phyloP scores from a whole-genome alignment of 2,113 vertebrate species.

The Coptodon rendalli region DNA sequence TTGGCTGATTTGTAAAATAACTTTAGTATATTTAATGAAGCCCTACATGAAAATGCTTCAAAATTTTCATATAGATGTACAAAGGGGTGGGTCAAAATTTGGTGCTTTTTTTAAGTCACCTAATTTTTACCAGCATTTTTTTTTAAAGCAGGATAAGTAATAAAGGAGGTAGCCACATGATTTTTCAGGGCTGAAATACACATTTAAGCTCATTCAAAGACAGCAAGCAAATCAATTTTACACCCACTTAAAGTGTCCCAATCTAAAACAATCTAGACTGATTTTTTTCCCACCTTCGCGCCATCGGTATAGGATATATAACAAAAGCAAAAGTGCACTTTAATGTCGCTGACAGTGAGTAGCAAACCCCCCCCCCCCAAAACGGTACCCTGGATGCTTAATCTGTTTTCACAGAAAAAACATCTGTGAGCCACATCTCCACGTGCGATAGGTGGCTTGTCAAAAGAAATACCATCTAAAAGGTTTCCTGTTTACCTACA shows the following conservation, averaged over 20 bases:
- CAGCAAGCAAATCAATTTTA: background rate
- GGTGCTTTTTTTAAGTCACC: background rate
- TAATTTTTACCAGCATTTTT: background rate
- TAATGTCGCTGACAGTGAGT: background rate
- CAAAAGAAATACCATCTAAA: background rate
- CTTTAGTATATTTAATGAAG: background rate
- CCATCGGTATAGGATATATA: background rate
- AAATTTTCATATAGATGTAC: background rate
- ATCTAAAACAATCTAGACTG: background rate
- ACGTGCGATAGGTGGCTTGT: background rate
- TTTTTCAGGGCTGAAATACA: background rate
- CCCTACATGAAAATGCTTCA: background rate
- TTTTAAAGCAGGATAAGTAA: background rate
- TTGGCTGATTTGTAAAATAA: background rate
- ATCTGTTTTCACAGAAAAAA: background rate
- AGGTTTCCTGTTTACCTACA: background rate
- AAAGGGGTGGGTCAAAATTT: background rate
- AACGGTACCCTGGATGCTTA: background rate
- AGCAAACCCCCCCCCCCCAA: no score
- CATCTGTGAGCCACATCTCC: background rate
- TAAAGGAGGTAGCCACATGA: background rate
- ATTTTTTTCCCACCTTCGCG: background rate
- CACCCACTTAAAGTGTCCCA: background rate
- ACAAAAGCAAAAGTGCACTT: background rate
- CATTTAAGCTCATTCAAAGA: background rate